Evolutionary conservation across 2,888 invertebrate genomes (phyloP), one percentile per base, ranked within the genome.

Genomic region (Drosophila robusta): DNA sequence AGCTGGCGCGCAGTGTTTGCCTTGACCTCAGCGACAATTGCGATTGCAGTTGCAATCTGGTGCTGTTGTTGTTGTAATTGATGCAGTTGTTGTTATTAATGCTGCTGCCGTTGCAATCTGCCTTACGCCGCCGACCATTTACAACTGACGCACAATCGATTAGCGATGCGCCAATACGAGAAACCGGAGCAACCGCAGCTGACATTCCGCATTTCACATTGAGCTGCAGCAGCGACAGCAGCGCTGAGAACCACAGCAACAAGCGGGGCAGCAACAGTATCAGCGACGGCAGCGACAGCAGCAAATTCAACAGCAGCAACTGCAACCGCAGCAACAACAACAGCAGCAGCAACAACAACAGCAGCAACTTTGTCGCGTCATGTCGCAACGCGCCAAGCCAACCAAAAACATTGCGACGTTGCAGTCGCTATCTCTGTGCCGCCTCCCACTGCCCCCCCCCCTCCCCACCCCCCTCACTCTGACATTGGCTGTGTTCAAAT

Each of bases 101-200:
- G 49, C 29, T 32, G 47, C 2, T 45, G 52, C 34, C 14, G 62
- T 9, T 41, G 57, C 38, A 16, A 24, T 45, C 36, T 32, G 51
- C 9, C 47, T 32, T 18, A 16, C 18, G 52, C 14, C 47, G 39
- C n/a, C 61, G 69, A 39, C 39, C 63, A 76, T 65, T 63, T 69
- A 46, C 67, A 69, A 63, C 34, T 67, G 74, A 51, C 66, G 70
- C 58, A 46, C 68, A 57, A 75, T 78, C 80, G 78, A 78, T 78
- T 79, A 79, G 71, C 68, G 55, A 29, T 72, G 67, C 75, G 42
- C 52, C 73, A 75, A 75, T 72, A 36, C 12, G 47, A 32, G 67
- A 52, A 63, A 47, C 26, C 64, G 44, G 39, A 61, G 50, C 70
- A 64, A 74, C 66, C 62, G 55, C 78, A 74, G 51, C 74, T 76